phyloP scores from a whole-genome alignment of 2,113 vertebrate species.

The Camelus bactrianus region DNA sequence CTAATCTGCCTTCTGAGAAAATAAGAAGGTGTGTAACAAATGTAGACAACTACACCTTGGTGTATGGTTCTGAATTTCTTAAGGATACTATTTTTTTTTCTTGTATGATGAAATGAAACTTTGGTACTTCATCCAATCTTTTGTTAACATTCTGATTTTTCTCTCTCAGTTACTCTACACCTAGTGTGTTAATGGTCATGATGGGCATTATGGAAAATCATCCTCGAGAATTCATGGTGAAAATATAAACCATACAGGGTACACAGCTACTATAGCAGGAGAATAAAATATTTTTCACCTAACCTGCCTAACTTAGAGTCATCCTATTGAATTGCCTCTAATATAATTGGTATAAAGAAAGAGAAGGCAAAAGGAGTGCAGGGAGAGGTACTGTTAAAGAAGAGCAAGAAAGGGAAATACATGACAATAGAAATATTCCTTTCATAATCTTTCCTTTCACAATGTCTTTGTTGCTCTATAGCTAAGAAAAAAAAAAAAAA shows the following conservation, averaged over 20 bases:
- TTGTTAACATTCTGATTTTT: slow-evolving; percentile 33
- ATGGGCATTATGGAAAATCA: not conserved
- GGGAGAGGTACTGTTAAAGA: slow-evolving; percentile 14
- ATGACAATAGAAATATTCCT: slow-evolving; percentile 71
- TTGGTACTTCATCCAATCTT: slow-evolving; percentile 5
- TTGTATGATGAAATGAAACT: not conserved
- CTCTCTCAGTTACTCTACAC: not conserved
- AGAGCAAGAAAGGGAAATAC: slow-evolving; percentile 48
- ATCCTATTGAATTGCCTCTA: slow-evolving; percentile 43
- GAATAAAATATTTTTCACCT: slow-evolving; percentile 23
- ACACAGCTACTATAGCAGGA: not conserved
- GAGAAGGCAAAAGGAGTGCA: not conserved
- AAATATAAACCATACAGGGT: slow-evolving; percentile 33
- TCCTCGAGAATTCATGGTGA: slow-evolving; percentile 36
- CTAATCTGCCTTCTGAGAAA: slow-evolving; percentile 33
- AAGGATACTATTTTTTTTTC: not conserved
- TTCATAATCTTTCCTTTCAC: slow-evolving; percentile 73
- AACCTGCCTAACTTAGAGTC: not conserved
- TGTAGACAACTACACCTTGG: not conserved
- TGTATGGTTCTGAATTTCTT: not conserved
- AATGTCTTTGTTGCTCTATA: slow-evolving; percentile 60
- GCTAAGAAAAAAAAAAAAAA: slow-evolving; percentile 32
- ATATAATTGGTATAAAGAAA: slow-evolving; percentile 50
- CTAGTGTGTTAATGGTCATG: not conserved
- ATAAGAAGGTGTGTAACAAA: not conserved